Evolutionary conservation across 2,888 invertebrate species (phyloP).

Genomic region (Epinotia demarniana): DNA sequence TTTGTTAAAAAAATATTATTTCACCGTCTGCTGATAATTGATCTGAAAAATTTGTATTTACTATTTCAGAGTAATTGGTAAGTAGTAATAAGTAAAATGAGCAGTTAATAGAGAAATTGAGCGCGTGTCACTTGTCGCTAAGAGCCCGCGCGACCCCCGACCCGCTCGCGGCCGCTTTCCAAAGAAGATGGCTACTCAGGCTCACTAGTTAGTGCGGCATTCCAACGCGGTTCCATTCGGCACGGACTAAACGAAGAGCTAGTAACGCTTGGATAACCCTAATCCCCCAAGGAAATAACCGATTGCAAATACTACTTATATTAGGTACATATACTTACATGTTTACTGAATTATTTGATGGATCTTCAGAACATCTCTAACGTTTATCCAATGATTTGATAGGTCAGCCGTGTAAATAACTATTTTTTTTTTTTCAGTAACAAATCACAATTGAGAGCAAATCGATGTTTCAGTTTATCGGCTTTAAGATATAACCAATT

Average conservation of each 20-base stretch:
- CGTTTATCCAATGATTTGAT: background rate
- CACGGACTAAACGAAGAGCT: constrained; percentile 52
- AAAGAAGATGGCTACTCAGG: constrained; percentile 70
- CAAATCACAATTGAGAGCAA: no score
- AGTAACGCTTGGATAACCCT: constrained; percentile 15
- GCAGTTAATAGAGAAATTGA: constrained; percentile 34
- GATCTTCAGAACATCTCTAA: background rate
- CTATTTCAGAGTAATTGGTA: background rate
- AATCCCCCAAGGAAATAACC: background rate
- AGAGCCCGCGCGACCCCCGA: constrained; percentile 38
- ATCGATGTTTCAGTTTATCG: no score
- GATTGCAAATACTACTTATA: background rate
- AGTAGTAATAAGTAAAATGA: constrained; percentile 20
- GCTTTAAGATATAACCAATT: no score
- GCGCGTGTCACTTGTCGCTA: constrained; percentile 36
- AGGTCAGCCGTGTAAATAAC: background rate
- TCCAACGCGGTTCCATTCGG: constrained; percentile 61
- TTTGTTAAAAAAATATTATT: background rate
- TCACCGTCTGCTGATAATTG: background rate
- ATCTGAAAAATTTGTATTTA: background rate
- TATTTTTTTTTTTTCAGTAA: background rate
- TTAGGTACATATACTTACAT: no score
- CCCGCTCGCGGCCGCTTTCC: constrained; percentile 62
- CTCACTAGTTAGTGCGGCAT: constrained; percentile 64
- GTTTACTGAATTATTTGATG: background rate